Evolutionary conservation across 2,797 vertebrate species (phyloP).

Genomic region (Sebastes aleutianus): DNA sequence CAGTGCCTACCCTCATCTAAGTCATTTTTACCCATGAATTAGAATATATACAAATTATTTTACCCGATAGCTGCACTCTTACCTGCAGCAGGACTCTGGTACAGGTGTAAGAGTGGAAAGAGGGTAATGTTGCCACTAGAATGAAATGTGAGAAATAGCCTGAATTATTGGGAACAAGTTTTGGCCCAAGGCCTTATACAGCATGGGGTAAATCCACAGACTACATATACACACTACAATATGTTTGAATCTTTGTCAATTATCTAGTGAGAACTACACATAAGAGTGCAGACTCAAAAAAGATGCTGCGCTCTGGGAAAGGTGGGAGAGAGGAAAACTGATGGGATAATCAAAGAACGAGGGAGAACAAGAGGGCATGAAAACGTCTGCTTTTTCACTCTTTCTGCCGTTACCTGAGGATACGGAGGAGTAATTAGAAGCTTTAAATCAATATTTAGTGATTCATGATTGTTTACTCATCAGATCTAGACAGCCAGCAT

Average conservation of each 20-base stretch:
- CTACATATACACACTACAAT: neutral
- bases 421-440: conserved; percentile 54
- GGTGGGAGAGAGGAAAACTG: neutral
- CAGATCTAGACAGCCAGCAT: conserved; percentile 57
- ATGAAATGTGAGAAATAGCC: neutral
- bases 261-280: neutral
- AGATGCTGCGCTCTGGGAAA: neutral
- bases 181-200: neutral
- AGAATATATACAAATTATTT: neutral
- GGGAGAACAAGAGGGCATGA: neutral
- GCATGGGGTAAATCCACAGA: neutral
- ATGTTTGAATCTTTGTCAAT: conserved; percentile 4
- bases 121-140: neutral
- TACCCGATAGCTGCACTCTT: neutral
- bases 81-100: too few species aligned
- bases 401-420: conserved; percentile 34
- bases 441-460: conserved; percentile 61
- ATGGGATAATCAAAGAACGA: conserved; percentile 6
- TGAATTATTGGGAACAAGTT: neutral
- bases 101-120: neutral
- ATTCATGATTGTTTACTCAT: conserved; percentile 59
- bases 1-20: neutral
- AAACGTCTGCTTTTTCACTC: conserved; percentile 11
- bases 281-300: neutral
- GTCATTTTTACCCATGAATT: neutral